Evolutionary conservation across 2,888 invertebrate species (phyloP).

Genomic region (Sericinus montela): DNA sequence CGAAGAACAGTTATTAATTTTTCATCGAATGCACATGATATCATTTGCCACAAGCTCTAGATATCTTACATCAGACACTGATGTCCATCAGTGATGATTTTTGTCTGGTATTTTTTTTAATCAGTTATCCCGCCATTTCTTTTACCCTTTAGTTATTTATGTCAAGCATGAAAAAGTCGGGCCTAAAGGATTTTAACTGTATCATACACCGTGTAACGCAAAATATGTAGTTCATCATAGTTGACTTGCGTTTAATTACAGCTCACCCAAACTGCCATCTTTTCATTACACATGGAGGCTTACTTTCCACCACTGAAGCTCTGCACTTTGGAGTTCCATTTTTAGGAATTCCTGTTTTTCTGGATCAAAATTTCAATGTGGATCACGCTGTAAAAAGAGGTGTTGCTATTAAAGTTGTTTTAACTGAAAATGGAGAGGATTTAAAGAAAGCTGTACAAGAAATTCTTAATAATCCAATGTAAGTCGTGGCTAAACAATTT

Average conservation of each 20-base stretch:
- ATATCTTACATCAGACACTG: no score
- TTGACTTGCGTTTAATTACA: constrained; percentile 20
- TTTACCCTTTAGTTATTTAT: no score
- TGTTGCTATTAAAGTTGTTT: constrained; percentile 34
- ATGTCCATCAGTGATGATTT: no score
- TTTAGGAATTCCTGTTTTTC: constrained; percentile 44
- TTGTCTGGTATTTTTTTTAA: no score
- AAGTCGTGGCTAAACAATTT: constrained; percentile 15
- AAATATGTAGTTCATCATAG: no score
- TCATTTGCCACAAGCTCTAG: no score
- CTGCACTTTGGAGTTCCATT: constrained; percentile 42
- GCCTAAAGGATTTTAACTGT: no score
- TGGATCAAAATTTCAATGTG: constrained; percentile 44
- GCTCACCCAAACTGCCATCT: constrained; percentile 44
- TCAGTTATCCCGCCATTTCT: no score
- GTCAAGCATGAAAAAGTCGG: no score
- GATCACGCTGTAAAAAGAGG: constrained; percentile 41
- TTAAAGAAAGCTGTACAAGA: constrained; percentile 25
- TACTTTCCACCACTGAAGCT: constrained; percentile 43
- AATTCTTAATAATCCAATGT: constrained; percentile 31
- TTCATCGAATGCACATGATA: no score
- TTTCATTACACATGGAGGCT: constrained; percentile 52
- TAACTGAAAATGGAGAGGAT: constrained; percentile 34
- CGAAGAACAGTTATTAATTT: no score
- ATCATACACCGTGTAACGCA: no score